These are phyloP conservation scores for Chrysogorgia sp. DNA, from an alignment of 92 coral and sea anemone genomes.

Conservation along the genomic window DNA sequence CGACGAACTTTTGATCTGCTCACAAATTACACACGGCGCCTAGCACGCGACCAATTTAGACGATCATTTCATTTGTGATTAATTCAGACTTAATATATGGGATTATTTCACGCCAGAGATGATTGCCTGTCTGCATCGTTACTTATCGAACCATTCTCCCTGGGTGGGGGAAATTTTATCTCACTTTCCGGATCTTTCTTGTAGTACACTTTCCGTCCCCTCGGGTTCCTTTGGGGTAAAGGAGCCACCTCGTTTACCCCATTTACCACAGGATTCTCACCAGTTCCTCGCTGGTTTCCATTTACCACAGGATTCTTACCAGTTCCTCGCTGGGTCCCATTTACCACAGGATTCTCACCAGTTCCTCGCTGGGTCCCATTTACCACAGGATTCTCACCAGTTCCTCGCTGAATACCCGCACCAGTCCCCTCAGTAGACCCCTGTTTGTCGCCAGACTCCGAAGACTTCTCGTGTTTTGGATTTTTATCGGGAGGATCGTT, in stretches of 20 bases:
- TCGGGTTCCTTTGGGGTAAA: conserved; percentile 33
- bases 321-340: background rate
- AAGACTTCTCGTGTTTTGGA: background rate
- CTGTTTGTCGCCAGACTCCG: background rate
- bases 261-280: conserved; percentile 1
- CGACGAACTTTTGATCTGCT: no score
- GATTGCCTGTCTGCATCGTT: background rate
- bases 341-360: background rate
- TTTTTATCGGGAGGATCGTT: background rate
- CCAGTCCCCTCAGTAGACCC: background rate
- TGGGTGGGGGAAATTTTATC: conserved; percentile 31
- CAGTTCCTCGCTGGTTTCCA: no score
- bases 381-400: no score
- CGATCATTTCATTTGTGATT: no score
- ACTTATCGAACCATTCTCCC: conserved; percentile 1
- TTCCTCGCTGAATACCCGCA: background rate
- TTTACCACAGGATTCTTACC: background rate
- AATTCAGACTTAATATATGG: no score
- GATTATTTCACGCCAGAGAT: background rate
- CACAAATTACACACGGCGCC: no score
- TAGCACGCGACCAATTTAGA: no score
- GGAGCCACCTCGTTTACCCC: conserved; percentile 29
- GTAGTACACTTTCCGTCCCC: conserved; percentile 6
- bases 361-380: no score
- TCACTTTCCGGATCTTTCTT: conserved; percentile 23